Conservation (phyloP, 2,797 vertebrate species). For the Gallirallus australis region DNA sequence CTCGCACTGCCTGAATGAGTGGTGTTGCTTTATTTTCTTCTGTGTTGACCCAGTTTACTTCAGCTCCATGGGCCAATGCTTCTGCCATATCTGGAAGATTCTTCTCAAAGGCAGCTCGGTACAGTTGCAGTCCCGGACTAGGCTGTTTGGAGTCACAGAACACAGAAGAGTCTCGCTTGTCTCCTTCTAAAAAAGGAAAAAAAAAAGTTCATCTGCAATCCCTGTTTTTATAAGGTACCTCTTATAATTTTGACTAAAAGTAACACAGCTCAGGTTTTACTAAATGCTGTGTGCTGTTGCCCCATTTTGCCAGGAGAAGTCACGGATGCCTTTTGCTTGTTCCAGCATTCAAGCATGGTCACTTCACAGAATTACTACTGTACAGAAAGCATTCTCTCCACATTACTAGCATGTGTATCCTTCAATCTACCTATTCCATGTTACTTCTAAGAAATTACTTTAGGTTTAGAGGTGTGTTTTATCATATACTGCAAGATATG, state of each 20-base stretch:
- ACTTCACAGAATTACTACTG: neutral
- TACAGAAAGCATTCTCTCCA: neutral
- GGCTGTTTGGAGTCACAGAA: slow-evolving; percentile 85
- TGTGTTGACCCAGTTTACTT: slow-evolving; percentile 93
- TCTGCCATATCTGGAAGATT: slow-evolving; percentile 96
- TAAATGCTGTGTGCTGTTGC: neutral
- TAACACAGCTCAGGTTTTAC: neutral
- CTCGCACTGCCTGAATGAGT: slow-evolving; percentile 95
- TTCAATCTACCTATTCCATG: neutral
- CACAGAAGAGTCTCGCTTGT: slow-evolving; percentile 81
- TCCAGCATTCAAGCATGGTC: neutral
- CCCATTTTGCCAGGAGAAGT: neutral
- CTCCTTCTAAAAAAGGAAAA: slow-evolving; percentile 71
- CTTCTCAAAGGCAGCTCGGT: slow-evolving; percentile 89
- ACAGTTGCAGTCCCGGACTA: slow-evolving; percentile 88
- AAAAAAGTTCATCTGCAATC: neutral
- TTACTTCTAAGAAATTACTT: neutral
- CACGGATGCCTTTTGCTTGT: neutral
- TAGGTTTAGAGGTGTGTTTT: neutral
- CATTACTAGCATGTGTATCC: neutral
- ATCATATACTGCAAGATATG: neutral
- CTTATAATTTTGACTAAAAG: neutral
- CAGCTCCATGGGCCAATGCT: slow-evolving; percentile 93
- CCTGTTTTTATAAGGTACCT: neutral
- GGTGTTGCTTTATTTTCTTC: slow-evolving; percentile 92